Base-by-base conservation (phyloP, 2,797 vertebrate genomes). In the Lophura swinhoii region DNA sequence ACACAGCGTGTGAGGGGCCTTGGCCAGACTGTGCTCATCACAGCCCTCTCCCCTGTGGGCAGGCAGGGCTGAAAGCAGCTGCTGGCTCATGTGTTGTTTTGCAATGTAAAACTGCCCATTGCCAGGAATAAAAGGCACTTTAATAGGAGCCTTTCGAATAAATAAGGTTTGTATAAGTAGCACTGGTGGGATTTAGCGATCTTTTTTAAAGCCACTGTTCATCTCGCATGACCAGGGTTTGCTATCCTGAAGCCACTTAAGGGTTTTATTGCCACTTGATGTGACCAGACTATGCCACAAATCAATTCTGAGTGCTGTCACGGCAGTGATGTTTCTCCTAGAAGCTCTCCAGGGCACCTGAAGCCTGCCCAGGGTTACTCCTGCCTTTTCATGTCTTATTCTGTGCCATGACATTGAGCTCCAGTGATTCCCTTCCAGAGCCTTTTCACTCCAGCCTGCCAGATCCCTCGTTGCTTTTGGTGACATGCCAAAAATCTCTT, bases 101-200 rank as follows among this genome's bases (percentile, higher is more conserved):
- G 90, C 87, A 51, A 73, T 95, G 91, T 78, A 51, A 88, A 92
- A 37, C 70, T 81, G 79, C 56, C 51, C 44, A 0, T 75, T 75
- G 70, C 76, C 76, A 31, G 63, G 87, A 81, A 74, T 93, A 76
- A 89, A 78, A 84, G 85, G 80, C 60, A 43, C 73, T 92, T 91
- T 84, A 95, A 78, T 56, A 17, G 48, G 60, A 79, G 64, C 83
- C 80, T 84, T 84, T 85, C 88, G 91, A 95, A 91, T 80, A 91
- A 92, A 94, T 78, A 88, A 86, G 76, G 83, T 94, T 93, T 73
- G 91, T 81, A 20, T 85, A 70, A 16, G 64, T 73, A 37, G 92
- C 37, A 2, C 49, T 92, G 91, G 73, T 94, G 85, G 82, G 89
- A 93, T 93, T 90, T 95, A 88, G 87, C 92, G 93, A 81, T 92